A percentile compares a stretch with the other conserved stretches of the same genome.
phyloP scores from a whole-genome alignment of 2,797 vertebrate species.

The Tarsius wallacei region DNA sequence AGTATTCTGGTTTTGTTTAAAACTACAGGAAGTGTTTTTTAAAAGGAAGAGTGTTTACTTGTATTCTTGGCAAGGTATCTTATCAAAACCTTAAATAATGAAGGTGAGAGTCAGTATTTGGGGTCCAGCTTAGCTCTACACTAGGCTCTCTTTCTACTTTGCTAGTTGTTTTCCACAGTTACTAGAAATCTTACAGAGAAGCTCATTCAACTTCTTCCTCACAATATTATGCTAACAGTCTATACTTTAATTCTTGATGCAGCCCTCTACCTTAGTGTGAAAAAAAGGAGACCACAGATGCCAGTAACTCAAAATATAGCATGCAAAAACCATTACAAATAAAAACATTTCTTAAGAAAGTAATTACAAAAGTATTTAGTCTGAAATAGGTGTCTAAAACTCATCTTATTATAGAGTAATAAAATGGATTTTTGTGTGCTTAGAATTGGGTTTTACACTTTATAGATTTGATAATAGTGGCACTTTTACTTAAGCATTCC shows the following conservation, averaged over 20 bases:
- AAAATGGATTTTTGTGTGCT: not conserved
- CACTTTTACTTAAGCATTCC: not conserved
- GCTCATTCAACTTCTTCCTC: not conserved
- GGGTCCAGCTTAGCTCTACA: not conserved
- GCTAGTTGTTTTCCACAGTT: not conserved
- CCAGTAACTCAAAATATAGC: not conserved
- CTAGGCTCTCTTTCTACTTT: not conserved
- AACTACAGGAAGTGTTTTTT: not conserved
- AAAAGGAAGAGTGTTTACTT: not conserved
- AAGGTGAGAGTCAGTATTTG: slow-evolving; percentile 1
- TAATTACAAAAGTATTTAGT: not conserved
- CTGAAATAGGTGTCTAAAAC: not conserved
- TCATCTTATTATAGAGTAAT: not conserved
- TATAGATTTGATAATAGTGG: not conserved
- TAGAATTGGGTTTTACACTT: not conserved
- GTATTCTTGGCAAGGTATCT: not conserved
- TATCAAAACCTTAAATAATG: slow-evolving; percentile 27
- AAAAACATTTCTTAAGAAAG: not conserved
- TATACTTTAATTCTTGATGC: not conserved
- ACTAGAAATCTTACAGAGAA: not conserved
- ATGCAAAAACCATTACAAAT: not conserved
- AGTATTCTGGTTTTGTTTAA: not conserved
- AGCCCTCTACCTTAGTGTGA: not conserved
- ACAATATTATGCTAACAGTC: not conserved
- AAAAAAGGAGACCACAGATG: not conserved